Conservation (phyloP, 2,888 invertebrate species). For the Laspeyria flexula region DNA sequence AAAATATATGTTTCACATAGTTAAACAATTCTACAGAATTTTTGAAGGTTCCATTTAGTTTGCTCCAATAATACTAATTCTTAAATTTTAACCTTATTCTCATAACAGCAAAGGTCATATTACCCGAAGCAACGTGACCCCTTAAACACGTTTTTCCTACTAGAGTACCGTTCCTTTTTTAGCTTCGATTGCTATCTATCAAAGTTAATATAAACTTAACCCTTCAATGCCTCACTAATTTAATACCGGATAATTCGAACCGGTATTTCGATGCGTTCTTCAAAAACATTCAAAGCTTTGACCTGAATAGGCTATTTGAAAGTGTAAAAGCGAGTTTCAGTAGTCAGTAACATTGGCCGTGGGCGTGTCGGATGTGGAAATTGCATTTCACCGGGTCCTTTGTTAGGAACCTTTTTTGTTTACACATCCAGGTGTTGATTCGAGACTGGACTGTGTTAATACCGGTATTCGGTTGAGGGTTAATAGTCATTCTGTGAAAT, state of each 20-base stretch:
- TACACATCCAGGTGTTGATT: slow-evolving; percentile 53
- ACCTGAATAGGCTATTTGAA: slow-evolving; percentile 40
- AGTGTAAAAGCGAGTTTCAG: slow-evolving; percentile 47
- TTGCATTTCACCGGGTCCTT: slow-evolving; percentile 58
- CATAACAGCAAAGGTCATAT: too few relatives aligned
- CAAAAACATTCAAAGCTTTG: slow-evolving; percentile 56
- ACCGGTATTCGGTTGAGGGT: slow-evolving; percentile 1
- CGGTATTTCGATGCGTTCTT: slow-evolving; percentile 17
- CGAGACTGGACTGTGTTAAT: slow-evolving; percentile 15
- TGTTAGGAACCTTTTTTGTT: slow-evolving; percentile 55
- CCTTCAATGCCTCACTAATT: neutral
- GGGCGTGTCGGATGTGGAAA: slow-evolving; percentile 56
- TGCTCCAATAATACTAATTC: too few relatives aligned
- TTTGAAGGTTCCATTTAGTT: too few relatives aligned
- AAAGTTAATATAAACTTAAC: neutral
- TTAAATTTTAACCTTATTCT: too few relatives aligned
- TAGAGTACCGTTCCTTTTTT: too few relatives aligned
- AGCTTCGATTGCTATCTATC: too few relatives aligned
- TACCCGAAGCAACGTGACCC: too few relatives aligned
- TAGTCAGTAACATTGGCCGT: slow-evolving; percentile 34
- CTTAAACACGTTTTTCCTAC: too few relatives aligned
- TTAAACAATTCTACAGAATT: too few relatives aligned
- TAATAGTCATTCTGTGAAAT: neutral
- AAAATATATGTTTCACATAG: too few relatives aligned
- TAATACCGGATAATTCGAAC: neutral